Conservation (phyloP, 2,797 vertebrate genomes). For the Coendou prehensilis region DNA sequence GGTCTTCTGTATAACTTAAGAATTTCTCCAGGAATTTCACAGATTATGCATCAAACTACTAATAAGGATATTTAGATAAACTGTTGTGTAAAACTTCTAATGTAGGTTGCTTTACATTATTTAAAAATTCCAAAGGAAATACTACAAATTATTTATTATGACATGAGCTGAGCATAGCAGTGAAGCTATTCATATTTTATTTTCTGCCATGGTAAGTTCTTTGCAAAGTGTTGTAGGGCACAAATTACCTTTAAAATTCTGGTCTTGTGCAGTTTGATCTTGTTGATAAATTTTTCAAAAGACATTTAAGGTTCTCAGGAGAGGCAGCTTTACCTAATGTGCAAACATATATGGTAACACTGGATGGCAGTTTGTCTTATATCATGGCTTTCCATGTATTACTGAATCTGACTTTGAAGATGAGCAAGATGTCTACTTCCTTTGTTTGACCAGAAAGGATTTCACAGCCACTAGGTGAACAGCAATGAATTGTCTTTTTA, state of each 20-base stretch:
- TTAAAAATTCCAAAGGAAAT: slow-evolving; percentile 61
- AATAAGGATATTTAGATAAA: slow-evolving; percentile 53
- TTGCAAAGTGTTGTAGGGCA: slow-evolving; percentile 38
- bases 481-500: slow-evolving; percentile 48
- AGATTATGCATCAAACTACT: not conserved
- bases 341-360: slow-evolving; percentile 57
- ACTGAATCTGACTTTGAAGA: slow-evolving; percentile 65
- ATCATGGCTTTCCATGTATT: not conserved
- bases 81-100: slow-evolving; percentile 5
- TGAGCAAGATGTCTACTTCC: not conserved
- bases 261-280: slow-evolving; percentile 55
- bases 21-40: not conserved
- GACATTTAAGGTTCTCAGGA: slow-evolving; percentile 54
- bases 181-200: slow-evolving; percentile 73
- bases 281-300: slow-evolving; percentile 73
- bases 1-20: not conserved
- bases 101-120: slow-evolving; percentile 23
- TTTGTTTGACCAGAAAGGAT: slow-evolving; percentile 14
- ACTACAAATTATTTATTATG: slow-evolving; percentile 50
- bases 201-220: slow-evolving; percentile 53
- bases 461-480: slow-evolving; percentile 43
- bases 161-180: slow-evolving; percentile 25
- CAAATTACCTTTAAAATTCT: slow-evolving; percentile 60
- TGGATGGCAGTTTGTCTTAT: slow-evolving; percentile 47
- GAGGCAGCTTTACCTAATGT: slow-evolving; percentile 17